Base-by-base conservation (phyloP, 2,888 invertebrate genomes). In the Sialis fuliginosa region DNA sequence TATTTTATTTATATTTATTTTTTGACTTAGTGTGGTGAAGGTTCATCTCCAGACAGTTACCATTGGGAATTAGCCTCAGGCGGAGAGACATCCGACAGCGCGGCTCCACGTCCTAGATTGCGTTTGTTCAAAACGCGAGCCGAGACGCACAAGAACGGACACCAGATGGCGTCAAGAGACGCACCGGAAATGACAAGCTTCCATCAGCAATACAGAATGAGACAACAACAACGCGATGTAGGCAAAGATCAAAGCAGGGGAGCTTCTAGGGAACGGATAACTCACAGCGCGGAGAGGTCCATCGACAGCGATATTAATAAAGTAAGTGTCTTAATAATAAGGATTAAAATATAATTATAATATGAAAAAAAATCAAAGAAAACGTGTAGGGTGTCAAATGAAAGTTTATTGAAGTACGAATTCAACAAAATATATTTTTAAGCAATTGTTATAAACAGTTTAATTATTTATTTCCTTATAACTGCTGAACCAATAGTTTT, bases 71-170 rank as follows among this genome's bases (percentile, higher is more conserved):
- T 67, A 54, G 70, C 70, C 56, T 59, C 65, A 55, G 67, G 66
- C 62, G 59, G 63, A 52, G 68, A 70, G 62, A 66, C 67, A 50
- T 52, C 58, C 51, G 51, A 57, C 46, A 53, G 56, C 34, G 48
- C 58, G 13, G 55, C 59, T 6, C 60, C 62, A 6, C 68, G 68
- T 50, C 67, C 74, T 51, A 75, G 76, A 59, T 67, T 76, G 43
- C 72, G 82, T 44, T 69, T 84, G 34, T 86, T 84, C 62, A 82
- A 79, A 66, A 83, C 81, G 43, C 75, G 79, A 59, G 79, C 78
- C 44, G 81, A 83, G 67, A 77, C 79, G 12, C 44, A 47, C 42
- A 42, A 39, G 39, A 40, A 40, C 33, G 39, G 22, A 13, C 39
- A 9, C 6, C 44, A 39, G 44, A 33, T 42, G 47, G 43, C 49